These are phyloP conservation scores for Drosophila orosa DNA, from an alignment of 1,140 invertebrate species.

Conservation along the genomic window DNA sequence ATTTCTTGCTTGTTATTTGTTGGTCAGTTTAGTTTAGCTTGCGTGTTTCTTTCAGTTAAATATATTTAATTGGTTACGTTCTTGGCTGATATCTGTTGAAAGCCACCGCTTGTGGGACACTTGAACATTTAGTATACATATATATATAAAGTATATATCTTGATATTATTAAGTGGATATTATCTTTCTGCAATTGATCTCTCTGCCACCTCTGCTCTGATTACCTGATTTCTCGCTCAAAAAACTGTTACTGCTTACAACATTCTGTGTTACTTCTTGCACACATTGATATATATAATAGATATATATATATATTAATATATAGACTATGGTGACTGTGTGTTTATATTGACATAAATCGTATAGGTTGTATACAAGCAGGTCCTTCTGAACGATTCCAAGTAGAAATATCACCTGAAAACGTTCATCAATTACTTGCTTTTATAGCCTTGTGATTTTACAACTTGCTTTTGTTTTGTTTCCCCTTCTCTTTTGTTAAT, in stretches of 20 bases:
- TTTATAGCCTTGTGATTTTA: neutral
- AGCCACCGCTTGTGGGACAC: neutral
- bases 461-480: neutral
- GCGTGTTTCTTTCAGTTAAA: neutral
- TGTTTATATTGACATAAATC: neutral
- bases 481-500: neutral
- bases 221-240: conserved; percentile 7
- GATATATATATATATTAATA: conserved; percentile 14
- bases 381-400: neutral
- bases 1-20: neutral
- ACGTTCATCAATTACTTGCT: neutral
- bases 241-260: neutral
- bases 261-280: neutral
- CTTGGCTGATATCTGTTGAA: neutral
- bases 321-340: conserved; percentile 18
- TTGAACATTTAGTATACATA: conserved; percentile 1
- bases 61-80: neutral
- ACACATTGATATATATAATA: conserved; percentile 29
- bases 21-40: neutral
- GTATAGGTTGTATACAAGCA: neutral
- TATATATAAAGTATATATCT: conserved; percentile 15
- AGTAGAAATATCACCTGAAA: neutral
- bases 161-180: neutral
- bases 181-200: conserved; percentile 4
- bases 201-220: neutral